These are phyloP conservation scores for Drosophila sechellia DNA, from an alignment of 1,140 invertebrate genomes.

Conservation along the genomic window DNA sequence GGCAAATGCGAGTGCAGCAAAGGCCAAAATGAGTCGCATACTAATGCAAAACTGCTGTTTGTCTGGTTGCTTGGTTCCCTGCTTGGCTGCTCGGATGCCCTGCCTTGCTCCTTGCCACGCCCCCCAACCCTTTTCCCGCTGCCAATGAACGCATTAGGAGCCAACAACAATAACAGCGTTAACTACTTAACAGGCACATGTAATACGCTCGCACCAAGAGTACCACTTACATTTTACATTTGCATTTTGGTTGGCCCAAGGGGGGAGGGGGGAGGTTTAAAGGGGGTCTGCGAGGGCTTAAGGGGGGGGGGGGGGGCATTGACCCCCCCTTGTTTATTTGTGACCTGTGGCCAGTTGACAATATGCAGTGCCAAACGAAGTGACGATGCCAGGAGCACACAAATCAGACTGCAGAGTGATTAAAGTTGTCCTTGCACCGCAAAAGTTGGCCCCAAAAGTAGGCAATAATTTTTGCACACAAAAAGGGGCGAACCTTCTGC, in stretches of 20 bases:
- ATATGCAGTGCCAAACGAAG: constrained; percentile 21
- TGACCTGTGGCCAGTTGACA: constrained; percentile 40
- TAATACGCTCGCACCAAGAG: constrained; percentile 42
- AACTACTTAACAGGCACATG: constrained; percentile 62
- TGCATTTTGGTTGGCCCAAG: constrained; percentile 24
- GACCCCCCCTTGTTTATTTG: constrained; percentile 30
- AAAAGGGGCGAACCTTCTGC: background rate
- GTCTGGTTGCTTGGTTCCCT: constrained; percentile 40
- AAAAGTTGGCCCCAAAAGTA: constrained; percentile 31
- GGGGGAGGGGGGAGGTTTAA: no score
- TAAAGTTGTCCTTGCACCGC: constrained; percentile 39
- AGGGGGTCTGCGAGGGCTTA: background rate
- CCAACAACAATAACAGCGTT: constrained; percentile 57
- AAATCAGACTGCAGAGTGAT: constrained; percentile 51
- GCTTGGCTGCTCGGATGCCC: constrained; percentile 1
- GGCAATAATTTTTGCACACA: constrained; percentile 26
- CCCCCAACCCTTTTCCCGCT: background rate
- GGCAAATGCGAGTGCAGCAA: constrained; percentile 26
- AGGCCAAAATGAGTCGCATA: constrained; percentile 44
- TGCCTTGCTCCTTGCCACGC: background rate
- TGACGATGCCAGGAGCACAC: constrained; percentile 31
- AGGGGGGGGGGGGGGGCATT: no score
- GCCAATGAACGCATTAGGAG: constrained; percentile 59
- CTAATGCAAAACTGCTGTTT: constrained; percentile 63
- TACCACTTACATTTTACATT: constrained; percentile 54